phyloP scores from a whole-genome alignment of 2,888 invertebrate genomes.

The Synergus itoensis region DNA sequence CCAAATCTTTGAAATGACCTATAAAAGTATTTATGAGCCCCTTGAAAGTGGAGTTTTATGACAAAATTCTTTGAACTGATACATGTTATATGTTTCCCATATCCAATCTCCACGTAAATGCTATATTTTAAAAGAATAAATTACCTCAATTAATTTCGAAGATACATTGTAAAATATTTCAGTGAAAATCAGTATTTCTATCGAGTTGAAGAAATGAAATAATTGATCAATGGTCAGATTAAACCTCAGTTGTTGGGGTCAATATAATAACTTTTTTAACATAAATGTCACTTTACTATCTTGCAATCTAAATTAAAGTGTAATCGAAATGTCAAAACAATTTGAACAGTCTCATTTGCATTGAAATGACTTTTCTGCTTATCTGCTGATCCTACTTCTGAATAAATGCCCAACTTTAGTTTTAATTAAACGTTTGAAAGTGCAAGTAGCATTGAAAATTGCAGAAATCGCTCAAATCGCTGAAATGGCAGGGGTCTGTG shows the following conservation, averaged over 20 bases:
- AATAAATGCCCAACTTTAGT: constrained; percentile 1
- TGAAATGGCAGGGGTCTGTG: neutral
- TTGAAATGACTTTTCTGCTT: neutral
- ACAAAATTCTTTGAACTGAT: constrained; percentile 31
- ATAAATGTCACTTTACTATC: neutral
- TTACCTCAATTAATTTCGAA: constrained; percentile 1
- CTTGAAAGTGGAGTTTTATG: constrained; percentile 31
- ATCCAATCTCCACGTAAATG: neutral
- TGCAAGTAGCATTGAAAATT: constrained; percentile 19
- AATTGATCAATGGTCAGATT: too few species aligned
- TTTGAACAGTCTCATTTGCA: constrained; percentile 8
- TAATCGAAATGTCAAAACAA: neutral
- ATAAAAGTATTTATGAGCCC: constrained; percentile 38
- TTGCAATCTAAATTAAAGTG: neutral
- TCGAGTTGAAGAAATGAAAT: too few species aligned
- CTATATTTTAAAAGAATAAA: constrained; percentile 13
- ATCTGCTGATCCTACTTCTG: neutral
- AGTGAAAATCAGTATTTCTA: neutral
- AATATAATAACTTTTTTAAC: too few species aligned
- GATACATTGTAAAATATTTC: neutral
- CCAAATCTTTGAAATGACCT: constrained; percentile 37
- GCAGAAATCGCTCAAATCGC: neutral
- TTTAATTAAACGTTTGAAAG: constrained; percentile 26
- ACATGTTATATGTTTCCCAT: constrained; percentile 22
- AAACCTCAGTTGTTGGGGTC: too few species aligned